Percentiles rank a stretch among this genome's conserved stretches.
Evolutionary conservation across 2,888 invertebrate species (phyloP).

Genomic region (Sabatieria punctata): DNA sequence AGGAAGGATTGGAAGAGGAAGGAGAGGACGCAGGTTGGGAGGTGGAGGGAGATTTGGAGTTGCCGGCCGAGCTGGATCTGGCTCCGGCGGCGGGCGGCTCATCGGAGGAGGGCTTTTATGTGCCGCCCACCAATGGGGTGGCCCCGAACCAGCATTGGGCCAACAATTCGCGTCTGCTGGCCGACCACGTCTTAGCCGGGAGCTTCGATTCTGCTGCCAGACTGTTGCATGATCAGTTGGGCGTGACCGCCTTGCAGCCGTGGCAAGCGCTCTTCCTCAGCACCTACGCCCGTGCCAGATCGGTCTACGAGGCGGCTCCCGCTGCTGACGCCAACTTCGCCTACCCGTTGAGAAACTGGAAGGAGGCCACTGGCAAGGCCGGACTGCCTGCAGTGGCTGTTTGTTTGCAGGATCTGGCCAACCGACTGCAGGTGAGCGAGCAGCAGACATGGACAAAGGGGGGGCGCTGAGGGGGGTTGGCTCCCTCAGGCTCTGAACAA

Average conservation of each 20-base stretch:
- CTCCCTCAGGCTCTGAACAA: too few species aligned
- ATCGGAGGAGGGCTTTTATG: constrained; percentile 56
- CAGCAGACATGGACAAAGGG: too few species aligned
- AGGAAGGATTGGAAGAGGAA: too few species aligned
- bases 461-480: too few species aligned
- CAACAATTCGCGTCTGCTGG: constrained; percentile 63
- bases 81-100: too few species aligned
- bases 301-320: constrained; percentile 61
- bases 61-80: constrained; percentile 60
- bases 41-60: constrained; percentile 73
- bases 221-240: constrained; percentile 47
- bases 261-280: constrained; percentile 60
- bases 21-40: constrained; percentile 2
- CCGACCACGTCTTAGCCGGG: constrained; percentile 81
- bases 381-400: constrained; percentile 61
- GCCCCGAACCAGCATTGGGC: constrained; percentile 48
- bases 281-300: constrained; percentile 50
- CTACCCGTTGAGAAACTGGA: constrained; percentile 68
- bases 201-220: constrained; percentile 79
- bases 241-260: constrained; percentile 67
- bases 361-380: constrained; percentile 48
- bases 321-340: constrained; percentile 56
- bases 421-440: constrained; percentile 48
- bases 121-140: constrained; percentile 62
- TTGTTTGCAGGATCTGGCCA: constrained; percentile 66